Base-by-base conservation (phyloP, 2,797 vertebrate species). In the Choloepus didactylus region DNA sequence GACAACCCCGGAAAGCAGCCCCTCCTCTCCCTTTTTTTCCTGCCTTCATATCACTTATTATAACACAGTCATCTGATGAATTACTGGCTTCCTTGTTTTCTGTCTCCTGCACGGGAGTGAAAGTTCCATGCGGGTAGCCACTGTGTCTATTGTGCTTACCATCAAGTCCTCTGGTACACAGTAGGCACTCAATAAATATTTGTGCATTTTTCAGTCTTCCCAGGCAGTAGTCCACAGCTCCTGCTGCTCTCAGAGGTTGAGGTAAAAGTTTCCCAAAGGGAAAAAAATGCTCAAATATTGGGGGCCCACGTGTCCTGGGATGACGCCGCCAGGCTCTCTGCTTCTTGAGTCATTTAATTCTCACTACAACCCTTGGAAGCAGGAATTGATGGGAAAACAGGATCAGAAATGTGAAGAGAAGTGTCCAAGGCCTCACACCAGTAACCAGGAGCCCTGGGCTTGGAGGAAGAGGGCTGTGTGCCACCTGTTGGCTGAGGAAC, bases 391-490 rank as follows among this genome's bases (percentile, higher is more conserved):
- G 60, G 79, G 81, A 60, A 85, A 77, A 49, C 51, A 86, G 90
- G 81, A n/a, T 46, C 18, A 6, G 60, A 76, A 54, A 35, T 35
- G 23, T 16, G 25, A 81, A 82, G 41, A 38, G 31, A 25, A 21
- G 44, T n/a, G 56, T 18, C 51, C 64, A 11, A 0, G 1, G 23
- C 56, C 72, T 59, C 25, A 44, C 0, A 0, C 16, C 21, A n/a
- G 38, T 9, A 76, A 72, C 41, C 64, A 9, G 64, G 62, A 87
- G 41, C 41, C 85, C 69, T 19, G 64, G 21, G 51, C 51, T 44
- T 3, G 14, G 69, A 56, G 44, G 67, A 27, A 0, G 27, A 0
- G 0, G 35, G 51, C 88, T n/a, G 35, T 5, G 14, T 27, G 87
- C 66, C 73, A 18, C 51, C 23, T 19, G 49, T 27, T 82, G 64